Percentiles rank a stretch among this genome's conserved stretches.
These are phyloP conservation scores for Auanema freiburgensis DNA, from an alignment of 2,888 invertebrate species.

Conservation along the genomic window DNA sequence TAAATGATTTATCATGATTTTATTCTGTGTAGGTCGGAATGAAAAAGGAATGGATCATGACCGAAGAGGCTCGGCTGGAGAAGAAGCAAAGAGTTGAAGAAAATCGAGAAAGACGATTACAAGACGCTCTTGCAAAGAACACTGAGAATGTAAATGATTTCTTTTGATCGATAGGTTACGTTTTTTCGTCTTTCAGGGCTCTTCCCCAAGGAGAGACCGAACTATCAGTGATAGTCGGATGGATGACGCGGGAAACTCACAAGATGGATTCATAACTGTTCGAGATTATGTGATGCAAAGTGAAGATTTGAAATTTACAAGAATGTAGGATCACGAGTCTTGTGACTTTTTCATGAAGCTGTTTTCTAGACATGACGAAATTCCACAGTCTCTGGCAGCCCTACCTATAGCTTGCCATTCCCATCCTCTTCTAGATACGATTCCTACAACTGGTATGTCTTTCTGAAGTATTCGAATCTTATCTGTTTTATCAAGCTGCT, in stretches of 20 bases:
- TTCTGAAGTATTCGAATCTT: not conserved
- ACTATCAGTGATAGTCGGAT: conserved; percentile 10
- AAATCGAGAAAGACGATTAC: conserved; percentile 46
- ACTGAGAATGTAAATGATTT: not conserved
- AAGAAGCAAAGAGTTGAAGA: conserved; percentile 62
- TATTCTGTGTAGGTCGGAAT: conserved; percentile 45
- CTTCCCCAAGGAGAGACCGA: conserved; percentile 5
- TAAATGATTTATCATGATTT: not conserved
- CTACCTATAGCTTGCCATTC: not conserved
- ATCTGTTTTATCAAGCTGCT: conserved; percentile 73
- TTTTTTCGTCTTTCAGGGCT: conserved; percentile 5
- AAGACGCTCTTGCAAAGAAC: conserved; percentile 14
- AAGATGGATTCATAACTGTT: conserved; percentile 11
- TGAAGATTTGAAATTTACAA: too few relatives aligned
- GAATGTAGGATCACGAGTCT: too few relatives aligned
- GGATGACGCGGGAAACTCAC: conserved; percentile 9
- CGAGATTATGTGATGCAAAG: conserved; percentile 15
- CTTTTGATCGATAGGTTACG: not conserved
- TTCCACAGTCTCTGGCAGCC: too few relatives aligned
- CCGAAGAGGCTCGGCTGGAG: conserved; percentile 59
- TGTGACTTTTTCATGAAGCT: too few relatives aligned
- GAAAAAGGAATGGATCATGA: conserved; percentile 64
- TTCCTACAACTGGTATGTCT: conserved; percentile 21
- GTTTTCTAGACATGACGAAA: too few relatives aligned
- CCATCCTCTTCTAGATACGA: conserved; percentile 21